Base-by-base conservation (phyloP, 2,113 vertebrate genomes). In the Myocastor coypus region DNA sequence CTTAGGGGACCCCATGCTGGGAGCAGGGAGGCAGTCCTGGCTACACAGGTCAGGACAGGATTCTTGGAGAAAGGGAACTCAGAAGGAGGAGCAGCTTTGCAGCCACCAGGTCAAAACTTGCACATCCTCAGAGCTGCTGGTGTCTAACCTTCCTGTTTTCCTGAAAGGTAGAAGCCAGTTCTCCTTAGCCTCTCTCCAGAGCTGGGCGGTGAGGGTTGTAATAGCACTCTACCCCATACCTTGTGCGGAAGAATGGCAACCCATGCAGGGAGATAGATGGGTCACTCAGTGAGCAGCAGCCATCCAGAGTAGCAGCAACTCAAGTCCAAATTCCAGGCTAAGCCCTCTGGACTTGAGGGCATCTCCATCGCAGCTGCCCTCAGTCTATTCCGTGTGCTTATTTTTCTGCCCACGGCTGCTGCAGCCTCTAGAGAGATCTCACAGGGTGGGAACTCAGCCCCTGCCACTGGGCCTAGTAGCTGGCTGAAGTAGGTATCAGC, bases 1-100 rank as follows among this genome's bases (percentile, higher is more conserved):
- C 32, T 46, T 28, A 14, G 34, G 71, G 34, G 28, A 17, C 30
- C 30, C 32, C 37, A 24, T 0, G 4, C 78, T 46, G 26, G n/a
- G 50, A 78, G 37, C 52, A 42, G 34, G 20, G 78, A 64, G 84
- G 26, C 34, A 88, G 5, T 64, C 42, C 61, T 61, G 52, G 20
- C 75, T 93, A 20, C 16, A 46, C 77, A 64, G 46, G 6, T 78
- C 59, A 82, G 69, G 57, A 78, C 64, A 83, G 59, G 30, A 87
- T 95, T 89, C 77, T 59, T 93, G 32, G 87, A 92, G 34, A 46
- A 87, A 40, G 40, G 26, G n/a, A 20, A 19, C 34, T 92, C 77
- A 46, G 63, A 69, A 69, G 52, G 37, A 40, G 92, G 61, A 89
- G 59, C 30, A 55, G 37, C 50, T 66, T 57, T 34, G 55, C 32